Evolutionary conservation across 2,113 vertebrate species (phyloP), one percentile per base, ranked within the genome.

Genomic region (Orthonyx spaldingii): DNA sequence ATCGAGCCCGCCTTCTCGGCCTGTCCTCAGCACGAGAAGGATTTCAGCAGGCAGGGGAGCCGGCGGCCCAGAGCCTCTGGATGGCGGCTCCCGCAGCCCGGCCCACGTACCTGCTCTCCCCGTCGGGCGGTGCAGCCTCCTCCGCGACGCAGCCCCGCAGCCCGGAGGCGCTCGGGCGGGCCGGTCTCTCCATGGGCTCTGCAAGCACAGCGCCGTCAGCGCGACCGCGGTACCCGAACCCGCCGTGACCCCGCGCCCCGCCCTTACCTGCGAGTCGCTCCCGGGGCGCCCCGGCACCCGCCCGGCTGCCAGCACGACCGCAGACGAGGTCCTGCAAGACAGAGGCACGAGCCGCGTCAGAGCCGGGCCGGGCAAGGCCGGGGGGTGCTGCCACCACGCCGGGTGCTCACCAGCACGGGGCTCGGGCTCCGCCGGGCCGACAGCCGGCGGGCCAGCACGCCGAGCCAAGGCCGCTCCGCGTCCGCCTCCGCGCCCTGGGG

Each of bases 401-500:
- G 11, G 15, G 70, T 49, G 71, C 97, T 98, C 93, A 99, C 99
- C 98, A 99, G 96, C 8, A 98, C 98, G 4, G 99, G 98, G 88
- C 98, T 99, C 63, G 97, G 96, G 70, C 98, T 96, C 94, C 98
- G 98, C 46, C 98, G 97, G 94, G 97, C 98, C 61, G 98, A 98
- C 84, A 99, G 98, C 84, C 98, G 98, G 27, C 98, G 96, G 87
- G 98, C 96, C 42, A 98, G 94, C 90, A 98, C 59, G 13, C 98
- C 97, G 32, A 98, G 97, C 91, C 98, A 98, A 97, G 98, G 98
- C 93, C 94, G 98, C 82, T 98, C 98, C 2, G 98, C 97, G 65
- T 98, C 98, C 97, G 98, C 98, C 89, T 98, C 98, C 49, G 97
- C 98, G 47, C 98, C 98, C 95, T 98, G 98, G 21, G 99, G 98